Percentiles rank a stretch among this genome's conserved stretches.
These are phyloP conservation scores for Neodiprion pinetum DNA, from an alignment of 1,140 invertebrate genomes.

Conservation along the genomic window DNA sequence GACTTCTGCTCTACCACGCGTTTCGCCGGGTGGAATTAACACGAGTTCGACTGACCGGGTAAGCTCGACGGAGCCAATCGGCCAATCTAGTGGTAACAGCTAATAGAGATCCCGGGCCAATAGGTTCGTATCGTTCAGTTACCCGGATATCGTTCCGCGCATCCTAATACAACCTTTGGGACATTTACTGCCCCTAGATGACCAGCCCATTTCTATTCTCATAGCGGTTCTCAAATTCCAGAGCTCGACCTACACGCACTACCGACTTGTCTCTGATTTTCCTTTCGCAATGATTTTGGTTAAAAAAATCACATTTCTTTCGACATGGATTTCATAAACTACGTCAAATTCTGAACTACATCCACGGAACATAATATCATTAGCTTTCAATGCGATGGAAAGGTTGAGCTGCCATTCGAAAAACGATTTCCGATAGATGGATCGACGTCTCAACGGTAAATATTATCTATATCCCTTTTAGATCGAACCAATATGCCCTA, in stretches of 20 bases:
- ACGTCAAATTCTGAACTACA: too few species aligned
- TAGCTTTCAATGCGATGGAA: too few species aligned
- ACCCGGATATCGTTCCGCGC: conserved; percentile 31
- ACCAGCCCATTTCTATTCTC: conserved; percentile 11
- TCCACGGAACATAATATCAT: too few species aligned
- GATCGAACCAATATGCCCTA: too few species aligned
- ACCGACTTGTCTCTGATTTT: too few species aligned
- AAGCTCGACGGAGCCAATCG: background rate
- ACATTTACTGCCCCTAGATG: conserved; percentile 26
- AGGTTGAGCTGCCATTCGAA: too few species aligned
- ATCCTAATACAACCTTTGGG: conserved; percentile 44
- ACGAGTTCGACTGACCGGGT: background rate
- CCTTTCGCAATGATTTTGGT: too few species aligned
- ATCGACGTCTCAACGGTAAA: too few species aligned
- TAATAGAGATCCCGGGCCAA: conserved; percentile 8
- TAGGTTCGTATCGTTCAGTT: conserved; percentile 41
- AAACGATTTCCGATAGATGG: too few species aligned
- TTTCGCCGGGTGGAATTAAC: background rate
- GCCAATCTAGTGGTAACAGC: conserved; percentile 6
- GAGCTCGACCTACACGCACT: background rate
- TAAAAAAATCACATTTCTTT: too few species aligned
- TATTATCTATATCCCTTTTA: too few species aligned
- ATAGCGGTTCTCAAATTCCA: conserved; percentile 42
- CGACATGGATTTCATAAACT: too few species aligned
- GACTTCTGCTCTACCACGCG: background rate